These are phyloP conservation scores for Sinopyrophorus schimmeli DNA, from an alignment of 2,888 invertebrate genomes.

Conservation along the genomic window DNA sequence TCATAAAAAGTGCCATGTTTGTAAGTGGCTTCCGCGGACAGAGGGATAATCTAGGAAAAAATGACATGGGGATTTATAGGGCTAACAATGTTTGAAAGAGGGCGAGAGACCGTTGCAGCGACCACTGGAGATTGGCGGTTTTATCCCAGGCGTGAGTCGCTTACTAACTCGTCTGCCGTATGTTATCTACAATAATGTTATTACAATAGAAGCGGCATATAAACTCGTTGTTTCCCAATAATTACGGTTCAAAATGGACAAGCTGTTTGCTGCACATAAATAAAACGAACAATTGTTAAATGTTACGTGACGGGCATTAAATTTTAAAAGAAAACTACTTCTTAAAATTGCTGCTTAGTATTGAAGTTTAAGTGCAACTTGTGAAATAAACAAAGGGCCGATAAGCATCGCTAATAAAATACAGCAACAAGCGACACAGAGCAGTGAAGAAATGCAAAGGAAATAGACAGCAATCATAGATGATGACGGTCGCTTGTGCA, in stretches of 20 bases:
- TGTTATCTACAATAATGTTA: conserved; percentile 23
- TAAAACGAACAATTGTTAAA: no score
- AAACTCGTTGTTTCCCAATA: conserved; percentile 7
- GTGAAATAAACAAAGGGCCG: conserved; percentile 5
- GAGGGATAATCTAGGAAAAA: conserved; percentile 45
- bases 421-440: conserved; percentile 35
- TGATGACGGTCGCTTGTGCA: conserved; percentile 37
- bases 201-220: conserved; percentile 18
- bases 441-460: conserved; percentile 38
- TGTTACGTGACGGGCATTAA: no score
- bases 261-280: conserved; percentile 2
- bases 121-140: conserved; percentile 53
- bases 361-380: no score
- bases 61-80: conserved; percentile 51
- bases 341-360: no score
- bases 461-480: conserved; percentile 38
- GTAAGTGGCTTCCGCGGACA: conserved; percentile 54
- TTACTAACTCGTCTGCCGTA: conserved; percentile 36
- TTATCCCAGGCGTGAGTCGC: conserved; percentile 49
- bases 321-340: no score
- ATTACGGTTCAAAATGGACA: conserved; percentile 2
- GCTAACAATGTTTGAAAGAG: conserved; percentile 51
- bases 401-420: conserved; percentile 35
- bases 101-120: conserved; percentile 44
- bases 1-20: conserved; percentile 55